Evolutionary conservation across 2,797 vertebrate species (phyloP).

Genomic region (Balearica regulorum): DNA sequence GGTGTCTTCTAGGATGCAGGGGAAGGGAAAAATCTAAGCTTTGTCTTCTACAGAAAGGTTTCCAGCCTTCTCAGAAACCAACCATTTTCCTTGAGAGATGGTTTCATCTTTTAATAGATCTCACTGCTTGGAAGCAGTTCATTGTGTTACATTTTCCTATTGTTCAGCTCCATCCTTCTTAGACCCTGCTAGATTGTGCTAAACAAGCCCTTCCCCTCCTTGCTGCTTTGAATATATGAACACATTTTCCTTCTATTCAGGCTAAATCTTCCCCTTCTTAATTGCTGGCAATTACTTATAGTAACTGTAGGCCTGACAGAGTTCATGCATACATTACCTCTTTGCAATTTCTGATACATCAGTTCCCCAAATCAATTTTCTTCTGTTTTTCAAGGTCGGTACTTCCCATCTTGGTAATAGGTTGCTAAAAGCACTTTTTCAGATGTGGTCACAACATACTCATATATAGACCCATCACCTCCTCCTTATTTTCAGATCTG

Average conservation of each 20-base stretch:
- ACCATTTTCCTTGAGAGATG: neutral
- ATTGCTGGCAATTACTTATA: slow-evolving; percentile 39
- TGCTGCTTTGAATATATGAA: slow-evolving; percentile 10
- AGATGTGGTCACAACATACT: neutral
- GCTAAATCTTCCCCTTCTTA: slow-evolving; percentile 27
- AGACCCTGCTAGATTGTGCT: neutral
- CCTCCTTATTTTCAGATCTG: neutral
- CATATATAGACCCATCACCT: neutral
- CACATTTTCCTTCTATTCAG: slow-evolving; percentile 13
- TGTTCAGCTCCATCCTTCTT: slow-evolving; percentile 10
- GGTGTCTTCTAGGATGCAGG: neutral
- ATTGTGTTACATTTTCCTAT: neutral
- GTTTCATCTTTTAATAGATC: slow-evolving; percentile 1
- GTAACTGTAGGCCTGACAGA: slow-evolving; percentile 28
- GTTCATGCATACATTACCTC: slow-evolving; percentile 35
- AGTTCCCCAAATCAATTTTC: slow-evolving; percentile 21
- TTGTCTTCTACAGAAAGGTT: neutral
- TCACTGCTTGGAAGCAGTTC: neutral
- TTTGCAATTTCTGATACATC: slow-evolving; percentile 16
- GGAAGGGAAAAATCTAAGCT: neutral
- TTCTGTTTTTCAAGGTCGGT: slow-evolving; percentile 1
- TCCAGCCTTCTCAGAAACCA: neutral
- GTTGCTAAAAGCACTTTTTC: slow-evolving; percentile 26
- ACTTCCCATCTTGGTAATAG: neutral
- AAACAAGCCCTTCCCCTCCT: neutral